Evolutionary conservation across 1,140 invertebrate species (phyloP).

Genomic region (Zaprionus camerounensis): DNA sequence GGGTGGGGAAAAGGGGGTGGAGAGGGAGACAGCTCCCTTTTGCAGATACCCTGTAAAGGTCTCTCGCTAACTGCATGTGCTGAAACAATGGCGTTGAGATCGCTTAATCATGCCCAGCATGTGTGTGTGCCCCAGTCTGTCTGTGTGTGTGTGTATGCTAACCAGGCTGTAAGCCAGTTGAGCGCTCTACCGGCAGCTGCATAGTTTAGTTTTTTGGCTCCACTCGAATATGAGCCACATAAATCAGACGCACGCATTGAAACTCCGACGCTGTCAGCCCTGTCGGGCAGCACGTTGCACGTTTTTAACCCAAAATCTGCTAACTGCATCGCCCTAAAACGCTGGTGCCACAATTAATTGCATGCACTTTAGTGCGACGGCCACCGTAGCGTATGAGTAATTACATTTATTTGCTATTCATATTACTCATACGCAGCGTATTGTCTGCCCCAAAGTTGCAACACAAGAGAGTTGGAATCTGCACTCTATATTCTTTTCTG

Average conservation of each 20-base stretch:
- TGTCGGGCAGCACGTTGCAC: slow-evolving; percentile 38
- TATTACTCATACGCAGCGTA: slow-evolving; percentile 45
- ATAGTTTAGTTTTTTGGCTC: slow-evolving; percentile 32
- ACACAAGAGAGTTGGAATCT: not conserved
- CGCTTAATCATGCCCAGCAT: slow-evolving; percentile 81
- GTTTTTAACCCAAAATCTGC: slow-evolving; percentile 50
- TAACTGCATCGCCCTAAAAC: slow-evolving; percentile 35
- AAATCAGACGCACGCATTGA: slow-evolving; percentile 73
- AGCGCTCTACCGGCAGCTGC: slow-evolving; percentile 5
- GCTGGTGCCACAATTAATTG: slow-evolving; percentile 72
- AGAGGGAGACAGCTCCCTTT: not conserved
- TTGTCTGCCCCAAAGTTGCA: not conserved
- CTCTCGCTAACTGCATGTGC: slow-evolving; percentile 27
- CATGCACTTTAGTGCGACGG: slow-evolving; percentile 21
- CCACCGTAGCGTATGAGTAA: slow-evolving; percentile 68
- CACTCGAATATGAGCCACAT: slow-evolving; percentile 57
- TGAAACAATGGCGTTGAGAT: slow-evolving; percentile 79
- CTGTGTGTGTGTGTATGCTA: slow-evolving; percentile 17
- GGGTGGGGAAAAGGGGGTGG: not conserved
- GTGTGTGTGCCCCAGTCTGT: slow-evolving; percentile 51
- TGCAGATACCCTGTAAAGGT: not conserved
- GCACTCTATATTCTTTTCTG: not conserved
- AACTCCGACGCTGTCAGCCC: slow-evolving; percentile 42
- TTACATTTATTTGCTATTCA: slow-evolving; percentile 51
- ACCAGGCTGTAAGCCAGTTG: slow-evolving; percentile 8